Percentiles rank a stretch among this genome's conserved stretches.
Evolutionary conservation across 2,888 invertebrate genomes (phyloP).

Genomic region (Drosophila borborema): DNA sequence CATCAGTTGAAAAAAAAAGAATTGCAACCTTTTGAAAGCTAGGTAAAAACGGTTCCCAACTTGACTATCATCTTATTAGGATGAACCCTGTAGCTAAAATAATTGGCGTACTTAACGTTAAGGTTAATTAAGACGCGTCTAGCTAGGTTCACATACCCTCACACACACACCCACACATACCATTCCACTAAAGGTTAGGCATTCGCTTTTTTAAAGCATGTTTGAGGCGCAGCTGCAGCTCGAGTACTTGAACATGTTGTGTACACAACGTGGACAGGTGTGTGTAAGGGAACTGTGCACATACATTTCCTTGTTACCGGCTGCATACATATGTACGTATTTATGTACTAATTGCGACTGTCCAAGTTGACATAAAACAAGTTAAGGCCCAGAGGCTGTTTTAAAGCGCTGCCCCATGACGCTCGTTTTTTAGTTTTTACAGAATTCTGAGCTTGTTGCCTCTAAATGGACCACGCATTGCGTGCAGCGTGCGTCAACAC

Average conservation of each 20-base stretch:
- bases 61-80: slow-evolving; percentile 50
- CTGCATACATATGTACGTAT: slow-evolving; percentile 30
- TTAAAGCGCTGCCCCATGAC: slow-evolving; percentile 60
- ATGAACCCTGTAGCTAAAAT: slow-evolving; percentile 47
- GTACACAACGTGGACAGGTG: slow-evolving; percentile 12
- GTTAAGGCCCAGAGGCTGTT: slow-evolving; percentile 67
- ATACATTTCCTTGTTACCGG: slow-evolving; percentile 15
- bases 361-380: slow-evolving; percentile 76
- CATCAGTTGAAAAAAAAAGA: background rate
- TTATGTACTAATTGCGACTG: slow-evolving; percentile 69
- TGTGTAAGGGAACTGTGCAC: slow-evolving; percentile 31
- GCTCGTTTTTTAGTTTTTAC: slow-evolving; percentile 46
- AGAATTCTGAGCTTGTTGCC: slow-evolving; percentile 25
- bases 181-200: slow-evolving; percentile 17
- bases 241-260: slow-evolving; percentile 46
- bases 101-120: slow-evolving; percentile 33
- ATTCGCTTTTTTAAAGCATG: slow-evolving; percentile 60
- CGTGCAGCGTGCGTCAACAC: slow-evolving; percentile 50
- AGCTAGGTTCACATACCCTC: background rate
- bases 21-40: background rate
- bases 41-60: slow-evolving; percentile 48
- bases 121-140: slow-evolving; percentile 56
- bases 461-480: slow-evolving; percentile 48
- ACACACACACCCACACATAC: background rate
- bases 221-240: slow-evolving; percentile 75